These are phyloP conservation scores for Anser brachyrhynchus DNA, from an alignment of 2,113 vertebrate genomes.

Conservation along the genomic window DNA sequence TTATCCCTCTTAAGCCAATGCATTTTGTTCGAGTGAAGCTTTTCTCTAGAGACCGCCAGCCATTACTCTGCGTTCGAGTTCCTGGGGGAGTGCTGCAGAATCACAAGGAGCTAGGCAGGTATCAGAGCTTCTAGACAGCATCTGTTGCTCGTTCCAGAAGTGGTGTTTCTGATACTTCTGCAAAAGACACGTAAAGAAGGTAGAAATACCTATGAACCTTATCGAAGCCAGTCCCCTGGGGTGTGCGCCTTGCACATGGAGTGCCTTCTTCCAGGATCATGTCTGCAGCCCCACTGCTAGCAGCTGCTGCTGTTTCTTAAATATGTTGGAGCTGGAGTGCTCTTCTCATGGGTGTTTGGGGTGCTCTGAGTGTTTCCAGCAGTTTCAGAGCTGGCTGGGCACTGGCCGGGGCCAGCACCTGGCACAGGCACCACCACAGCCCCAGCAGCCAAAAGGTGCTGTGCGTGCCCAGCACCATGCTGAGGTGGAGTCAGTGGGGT, in stretches of 20 bases:
- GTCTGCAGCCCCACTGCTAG: neutral
- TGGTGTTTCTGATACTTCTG: neutral
- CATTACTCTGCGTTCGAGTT: neutral
- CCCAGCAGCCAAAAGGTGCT: neutral
- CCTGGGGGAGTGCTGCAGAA: neutral
- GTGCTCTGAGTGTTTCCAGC: neutral
- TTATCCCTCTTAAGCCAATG: constrained; percentile 10
- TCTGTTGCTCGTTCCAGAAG: neutral
- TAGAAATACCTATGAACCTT: neutral
- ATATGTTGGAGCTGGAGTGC: neutral
- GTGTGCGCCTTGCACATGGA: neutral
- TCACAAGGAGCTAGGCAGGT: neutral
- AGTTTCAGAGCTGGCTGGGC: neutral
- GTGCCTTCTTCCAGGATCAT: neutral
- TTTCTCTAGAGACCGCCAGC: neutral
- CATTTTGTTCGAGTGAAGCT: neutral
- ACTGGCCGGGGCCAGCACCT: neutral
- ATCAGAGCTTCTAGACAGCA: neutral
- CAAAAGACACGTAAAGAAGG: neutral
- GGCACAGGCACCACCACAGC: neutral
- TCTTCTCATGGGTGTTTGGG: neutral
- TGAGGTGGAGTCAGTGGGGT: fast-evolving
- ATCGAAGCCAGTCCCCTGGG: neutral
- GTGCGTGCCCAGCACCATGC: fast-evolving
- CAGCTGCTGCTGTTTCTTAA: neutral